These are phyloP conservation scores for Hiodon alosoides DNA, from an alignment of 2,113 vertebrate species.

Conservation along the genomic window DNA sequence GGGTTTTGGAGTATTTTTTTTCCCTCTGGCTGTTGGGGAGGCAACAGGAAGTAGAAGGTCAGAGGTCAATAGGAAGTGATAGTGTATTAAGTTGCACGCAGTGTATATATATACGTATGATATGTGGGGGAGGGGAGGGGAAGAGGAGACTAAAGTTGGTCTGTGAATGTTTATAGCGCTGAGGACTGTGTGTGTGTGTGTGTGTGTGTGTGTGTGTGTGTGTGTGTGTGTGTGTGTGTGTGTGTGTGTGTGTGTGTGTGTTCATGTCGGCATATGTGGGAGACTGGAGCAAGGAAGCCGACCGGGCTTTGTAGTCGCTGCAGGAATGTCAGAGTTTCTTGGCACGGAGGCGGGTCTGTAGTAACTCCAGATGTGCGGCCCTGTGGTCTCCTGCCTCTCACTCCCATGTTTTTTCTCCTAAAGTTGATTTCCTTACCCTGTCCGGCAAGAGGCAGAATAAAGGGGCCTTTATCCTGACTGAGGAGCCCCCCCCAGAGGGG, in stretches of 20 bases:
- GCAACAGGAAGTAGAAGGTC: slow-evolving; percentile 59
- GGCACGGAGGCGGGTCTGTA: slow-evolving; percentile 47
- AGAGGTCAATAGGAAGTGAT: slow-evolving; percentile 62
- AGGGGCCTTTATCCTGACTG: slow-evolving; percentile 40
- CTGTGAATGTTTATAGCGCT: slow-evolving; percentile 6
- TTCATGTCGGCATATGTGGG: slow-evolving; percentile 7
- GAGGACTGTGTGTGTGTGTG: slow-evolving; percentile 5
- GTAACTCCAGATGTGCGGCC: slow-evolving; percentile 74
- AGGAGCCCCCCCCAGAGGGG: neutral
- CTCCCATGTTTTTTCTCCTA: slow-evolving; percentile 40
- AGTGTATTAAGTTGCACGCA: slow-evolving; percentile 45
- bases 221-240: slow-evolving; percentile 12
- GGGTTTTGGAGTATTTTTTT: slow-evolving; percentile 32
- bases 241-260: slow-evolving; percentile 18
- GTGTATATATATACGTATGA: slow-evolving; percentile 20
- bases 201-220: slow-evolving; percentile 19
- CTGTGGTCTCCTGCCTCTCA: slow-evolving; percentile 35
- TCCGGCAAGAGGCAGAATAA: slow-evolving; percentile 29
- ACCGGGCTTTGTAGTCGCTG: slow-evolving; percentile 51
- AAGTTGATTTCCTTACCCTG: slow-evolving; percentile 35
- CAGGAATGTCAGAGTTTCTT: slow-evolving; percentile 61
- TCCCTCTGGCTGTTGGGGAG: slow-evolving; percentile 26
- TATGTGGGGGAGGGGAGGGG: slow-evolving; percentile 24
- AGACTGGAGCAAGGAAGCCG: slow-evolving; percentile 8
- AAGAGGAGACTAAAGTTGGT: neutral